Evolutionary conservation across 2,113 vertebrate species (phyloP), one percentile per base, ranked within the genome.

Genomic region (Leucosticte australis): DNA sequence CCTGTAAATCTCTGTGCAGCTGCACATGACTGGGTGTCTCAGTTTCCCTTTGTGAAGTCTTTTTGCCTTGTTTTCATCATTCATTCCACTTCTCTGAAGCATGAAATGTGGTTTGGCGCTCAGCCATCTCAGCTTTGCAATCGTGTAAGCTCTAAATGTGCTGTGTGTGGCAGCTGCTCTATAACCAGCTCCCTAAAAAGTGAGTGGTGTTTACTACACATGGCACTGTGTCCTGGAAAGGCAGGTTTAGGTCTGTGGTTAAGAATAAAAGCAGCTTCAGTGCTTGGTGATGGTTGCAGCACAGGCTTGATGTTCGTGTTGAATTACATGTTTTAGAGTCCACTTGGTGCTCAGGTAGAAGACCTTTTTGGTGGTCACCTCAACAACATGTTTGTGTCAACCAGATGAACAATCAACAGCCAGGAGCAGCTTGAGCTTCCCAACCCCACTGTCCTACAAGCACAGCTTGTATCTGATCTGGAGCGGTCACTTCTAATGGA

Each of bases 41-140:
- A 0, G 53, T 87, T 90, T 92, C 85, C 93, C 83, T 96, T 97
- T 97, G 96, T 97, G 77, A 93, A 96, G 62, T 81, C 89, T 90
- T 92, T 96, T 95, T 96, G 88, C 83, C 86, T 83, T 60, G 94
- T 92, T 96, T 95, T 95, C 88, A 94, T 93, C 96, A 84, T 95
- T 96, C 95, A 96, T 97, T 96, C 69, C 92, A 69, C 65, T 97
- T 92, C 95, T 95, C 86, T 96, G 96, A 95, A 96, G 96, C 95
- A 93, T 97, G 93, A 97, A 97, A 95, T 96, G 93, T 57, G 92
- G 65, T 49, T 93, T 97, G 95, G 96, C 95, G 2, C 88, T 91
- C 62, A 10, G 96, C 96, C 96, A 96, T 81, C 83, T 92, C 94
- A 50, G 93, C 86, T 97, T 96, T 92, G 80, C 80, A 76, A 11